A percentile compares a stretch with the other conserved stretches of the same genome.
phyloP scores from a whole-genome alignment of 2,888 invertebrate genomes.

The Amphipoea lucens region DNA sequence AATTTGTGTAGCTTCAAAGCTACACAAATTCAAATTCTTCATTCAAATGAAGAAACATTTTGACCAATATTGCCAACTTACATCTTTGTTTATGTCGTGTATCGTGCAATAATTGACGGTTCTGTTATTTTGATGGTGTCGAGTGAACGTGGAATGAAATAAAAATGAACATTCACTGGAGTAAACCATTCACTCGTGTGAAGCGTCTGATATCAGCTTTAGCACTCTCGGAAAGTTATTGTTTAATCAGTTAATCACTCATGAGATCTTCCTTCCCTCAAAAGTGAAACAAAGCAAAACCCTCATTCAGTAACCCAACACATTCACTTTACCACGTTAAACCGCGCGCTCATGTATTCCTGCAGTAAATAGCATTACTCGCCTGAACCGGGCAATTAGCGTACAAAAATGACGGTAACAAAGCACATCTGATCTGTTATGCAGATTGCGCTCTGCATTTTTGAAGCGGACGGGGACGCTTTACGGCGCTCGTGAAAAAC shows the following conservation, averaged over 20 bases:
- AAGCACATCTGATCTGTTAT: slow-evolving; percentile 72
- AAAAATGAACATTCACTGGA: not conserved
- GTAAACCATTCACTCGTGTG: not conserved
- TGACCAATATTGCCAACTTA: not conserved
- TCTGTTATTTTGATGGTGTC: not conserved
- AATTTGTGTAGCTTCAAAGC: not conserved
- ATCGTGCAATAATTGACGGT: not conserved
- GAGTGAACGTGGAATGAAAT: not conserved
- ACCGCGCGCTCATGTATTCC: slow-evolving; percentile 57
- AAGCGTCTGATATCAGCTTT: not conserved
- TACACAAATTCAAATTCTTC: too few species aligned
- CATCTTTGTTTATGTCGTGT: too few species aligned
- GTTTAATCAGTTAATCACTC: too few species aligned
- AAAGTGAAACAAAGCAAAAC: not conserved
- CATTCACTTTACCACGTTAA: slow-evolving; percentile 23
- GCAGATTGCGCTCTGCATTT: slow-evolving; percentile 77
- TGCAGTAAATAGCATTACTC: slow-evolving; percentile 61
- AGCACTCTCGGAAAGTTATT: not conserved
- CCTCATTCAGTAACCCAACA: slow-evolving; percentile 15
- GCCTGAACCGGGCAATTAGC: slow-evolving; percentile 66
- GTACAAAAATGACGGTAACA: slow-evolving; percentile 72
- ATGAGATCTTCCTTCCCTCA: not conserved
- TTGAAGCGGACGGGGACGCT: slow-evolving; percentile 65
- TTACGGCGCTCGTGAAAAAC: slow-evolving; percentile 38
- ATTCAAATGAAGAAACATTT: not conserved